These are phyloP conservation scores for Mesembrinibis cayennensis DNA, from an alignment of 2,113 vertebrate species.

Conservation along the genomic window DNA sequence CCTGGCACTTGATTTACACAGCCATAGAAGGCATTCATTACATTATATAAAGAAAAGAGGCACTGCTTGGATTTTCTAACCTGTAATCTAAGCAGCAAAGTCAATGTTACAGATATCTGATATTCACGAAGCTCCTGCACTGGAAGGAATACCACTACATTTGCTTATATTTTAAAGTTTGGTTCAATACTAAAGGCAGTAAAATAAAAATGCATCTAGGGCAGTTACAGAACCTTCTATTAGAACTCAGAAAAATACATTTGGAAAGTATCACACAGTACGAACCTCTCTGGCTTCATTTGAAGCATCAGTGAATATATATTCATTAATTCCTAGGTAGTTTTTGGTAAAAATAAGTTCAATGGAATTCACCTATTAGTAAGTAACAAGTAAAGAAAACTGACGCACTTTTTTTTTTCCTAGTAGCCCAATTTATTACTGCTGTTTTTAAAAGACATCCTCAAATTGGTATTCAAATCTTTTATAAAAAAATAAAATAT, in stretches of 20 bases:
- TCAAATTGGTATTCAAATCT: background rate
- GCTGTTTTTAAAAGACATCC: background rate
- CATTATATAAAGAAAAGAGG: background rate
- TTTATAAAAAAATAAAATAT: background rate
- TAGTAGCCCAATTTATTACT: background rate
- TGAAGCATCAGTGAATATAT: background rate
- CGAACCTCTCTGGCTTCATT: background rate
- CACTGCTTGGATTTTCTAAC: background rate
- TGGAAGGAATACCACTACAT: background rate
- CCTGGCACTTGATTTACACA: background rate
- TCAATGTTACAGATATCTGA: background rate
- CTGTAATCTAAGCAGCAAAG: background rate
- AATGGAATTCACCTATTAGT: background rate
- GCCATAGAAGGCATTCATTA: background rate
- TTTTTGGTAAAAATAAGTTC: background rate
- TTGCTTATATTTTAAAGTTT: background rate
- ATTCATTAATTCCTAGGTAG: background rate
- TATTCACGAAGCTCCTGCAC: background rate
- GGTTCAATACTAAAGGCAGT: background rate
- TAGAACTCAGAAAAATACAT: background rate
- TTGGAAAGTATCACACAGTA: background rate
- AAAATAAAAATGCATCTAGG: background rate
- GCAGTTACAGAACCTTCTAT: background rate
- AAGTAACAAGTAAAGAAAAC: background rate
- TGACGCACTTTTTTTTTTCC: background rate